Base-by-base conservation (phyloP, 2,888 invertebrate genomes). In the Chloromyia formosa region DNA sequence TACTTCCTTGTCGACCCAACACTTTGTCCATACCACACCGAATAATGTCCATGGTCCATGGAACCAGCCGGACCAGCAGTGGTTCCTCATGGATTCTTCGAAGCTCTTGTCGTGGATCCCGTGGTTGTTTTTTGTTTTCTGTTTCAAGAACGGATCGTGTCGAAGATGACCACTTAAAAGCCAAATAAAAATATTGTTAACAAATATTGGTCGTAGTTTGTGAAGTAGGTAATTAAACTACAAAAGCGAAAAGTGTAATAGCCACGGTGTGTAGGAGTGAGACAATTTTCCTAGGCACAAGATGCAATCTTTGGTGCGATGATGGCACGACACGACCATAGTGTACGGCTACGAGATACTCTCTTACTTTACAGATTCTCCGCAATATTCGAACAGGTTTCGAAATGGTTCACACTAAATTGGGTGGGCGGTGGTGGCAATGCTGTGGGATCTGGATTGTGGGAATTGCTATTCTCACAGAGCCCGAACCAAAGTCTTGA, bases 171-270 rank as follows among this genome's bases (percentile, higher is more conserved):
- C 71, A 71, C 71, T 58, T 56, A 58, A 71, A 71, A 56, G n/a
- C 40, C n/a, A 69, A 56, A 69, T 35, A 61, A 58, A 62, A 64
- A 74, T 62, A 74, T 64, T 74, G 45, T 62, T 74, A 64, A 74
- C 74, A 64, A 74, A 74, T 74, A 64, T 74, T 64, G 64, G 53
- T 40, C 64, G 74, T 49, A 45, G 64, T 64, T 64, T 54, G 54
- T 49, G 56, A 71, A 71, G 66, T 66, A 40, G 74, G 61, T 74
- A 74, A 74, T 74, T 74, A 74, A 74, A 74, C 74, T 74, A 74
- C 74, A 74, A 64, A 62, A 54, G 53, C 64, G 20, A 58, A 71
- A 71, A 71, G 58, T 56, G 40, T 56, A 56, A 56, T 56, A 56
- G 40, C 40, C 40, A 71, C 22, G 20, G 22, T 40, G 71, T 74